Conservation (phyloP, 2,113 vertebrate genomes). For the Ranitomeya imitator region DNA sequence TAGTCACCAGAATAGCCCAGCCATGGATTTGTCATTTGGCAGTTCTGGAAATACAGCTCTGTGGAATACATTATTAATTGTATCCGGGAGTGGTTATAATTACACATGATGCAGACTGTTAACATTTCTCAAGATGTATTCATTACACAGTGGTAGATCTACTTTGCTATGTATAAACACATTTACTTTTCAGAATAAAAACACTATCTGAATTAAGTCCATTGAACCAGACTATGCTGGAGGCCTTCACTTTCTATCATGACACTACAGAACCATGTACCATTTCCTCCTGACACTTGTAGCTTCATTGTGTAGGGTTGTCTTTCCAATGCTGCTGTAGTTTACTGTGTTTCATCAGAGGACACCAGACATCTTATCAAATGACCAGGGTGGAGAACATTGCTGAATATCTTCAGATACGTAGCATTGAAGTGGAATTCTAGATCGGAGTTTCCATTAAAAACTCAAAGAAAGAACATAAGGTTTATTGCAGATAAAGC, state of each 20-base stretch:
- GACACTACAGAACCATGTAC: neutral
- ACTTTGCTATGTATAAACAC: neutral
- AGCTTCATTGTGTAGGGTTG: neutral
- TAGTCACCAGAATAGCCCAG: neutral
- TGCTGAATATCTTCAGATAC: neutral
- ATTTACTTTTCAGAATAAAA: conserved; percentile 17
- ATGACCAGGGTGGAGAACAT: neutral
- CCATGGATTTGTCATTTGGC: conserved; percentile 11
- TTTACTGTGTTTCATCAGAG: neutral
- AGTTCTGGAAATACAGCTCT: conserved; percentile 11
- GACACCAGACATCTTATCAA: neutral
- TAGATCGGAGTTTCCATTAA: neutral
- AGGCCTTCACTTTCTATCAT: neutral
- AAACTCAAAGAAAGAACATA: neutral
- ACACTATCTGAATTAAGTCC: neutral
- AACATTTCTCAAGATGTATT: conserved; percentile 2
- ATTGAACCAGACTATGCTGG: neutral
- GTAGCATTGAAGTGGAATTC: neutral
- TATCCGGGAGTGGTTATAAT: conserved; percentile 42
- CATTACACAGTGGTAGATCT: conserved; percentile 4
- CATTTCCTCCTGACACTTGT: neutral
- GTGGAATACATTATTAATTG: conserved; percentile 31
- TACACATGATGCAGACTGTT: neutral
- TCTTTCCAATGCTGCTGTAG: neutral
- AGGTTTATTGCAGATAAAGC: neutral